Evolutionary conservation across 2,797 vertebrate species (phyloP).

Genomic region (Valencia hispanica): DNA sequence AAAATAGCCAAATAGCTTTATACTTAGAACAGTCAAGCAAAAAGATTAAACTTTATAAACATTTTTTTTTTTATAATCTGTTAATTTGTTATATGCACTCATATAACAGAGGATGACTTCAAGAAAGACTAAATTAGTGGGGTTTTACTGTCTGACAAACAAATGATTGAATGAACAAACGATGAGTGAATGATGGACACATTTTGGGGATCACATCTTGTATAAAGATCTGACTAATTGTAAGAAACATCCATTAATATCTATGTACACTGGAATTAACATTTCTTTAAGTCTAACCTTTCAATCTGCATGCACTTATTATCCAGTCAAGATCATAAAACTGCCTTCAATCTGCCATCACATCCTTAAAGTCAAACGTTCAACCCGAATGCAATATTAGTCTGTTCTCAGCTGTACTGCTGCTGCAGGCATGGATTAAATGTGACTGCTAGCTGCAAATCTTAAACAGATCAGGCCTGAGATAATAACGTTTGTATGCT

Average conservation of each 20-base stretch:
- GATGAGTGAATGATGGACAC: not conserved
- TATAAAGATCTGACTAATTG: not conserved
- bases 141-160: not conserved
- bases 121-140: not conserved
- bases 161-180: too few species aligned
- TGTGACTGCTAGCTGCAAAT: slow-evolving; percentile 36
- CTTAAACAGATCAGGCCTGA: not conserved
- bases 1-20: not conserved
- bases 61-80: too few species aligned
- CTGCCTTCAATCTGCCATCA: not conserved
- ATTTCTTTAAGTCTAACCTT: not conserved
- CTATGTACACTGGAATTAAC: too few species aligned
- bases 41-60: slow-evolving; percentile 25
- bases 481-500: slow-evolving; percentile 17
- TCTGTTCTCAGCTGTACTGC: not conserved
- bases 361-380: not conserved
- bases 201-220: not conserved
- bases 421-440: not conserved
- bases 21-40: slow-evolving; percentile 31
- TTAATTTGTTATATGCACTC: not conserved
- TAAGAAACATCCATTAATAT: not conserved
- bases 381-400: not conserved
- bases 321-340: not conserved
- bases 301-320: not conserved
- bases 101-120: not conserved